Percentiles rank a stretch among this genome's conserved stretches.
phyloP scores from a whole-genome alignment of 2,797 vertebrate genomes.

The Xenops minutus region DNA sequence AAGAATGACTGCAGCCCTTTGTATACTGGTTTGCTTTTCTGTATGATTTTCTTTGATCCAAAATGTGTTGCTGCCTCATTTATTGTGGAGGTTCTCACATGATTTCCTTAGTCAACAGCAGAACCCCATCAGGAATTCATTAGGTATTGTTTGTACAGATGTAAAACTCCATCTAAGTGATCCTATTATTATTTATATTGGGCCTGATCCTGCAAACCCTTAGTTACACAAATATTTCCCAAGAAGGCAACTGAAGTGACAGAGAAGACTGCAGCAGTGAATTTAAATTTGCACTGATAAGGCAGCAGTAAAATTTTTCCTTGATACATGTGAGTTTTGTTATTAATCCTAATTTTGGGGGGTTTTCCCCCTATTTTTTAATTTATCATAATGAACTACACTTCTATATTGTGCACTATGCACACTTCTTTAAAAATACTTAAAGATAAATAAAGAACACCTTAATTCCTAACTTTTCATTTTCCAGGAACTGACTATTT shows the following conservation, averaged over 20 bases:
- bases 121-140: constrained; percentile 62
- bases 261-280: background rate
- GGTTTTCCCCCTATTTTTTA: rapidly evolving
- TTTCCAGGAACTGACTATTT: background rate
- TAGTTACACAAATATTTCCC: constrained; percentile 9
- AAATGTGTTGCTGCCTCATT: constrained; percentile 27
- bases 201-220: constrained; percentile 10
- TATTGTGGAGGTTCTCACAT: constrained; percentile 27
- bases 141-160: constrained; percentile 55
- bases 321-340: background rate
- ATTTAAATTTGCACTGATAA: background rate
- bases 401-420: background rate
- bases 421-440: background rate
- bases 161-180: constrained; percentile 48
- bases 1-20: constrained; percentile 14
- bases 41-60: constrained; percentile 41
- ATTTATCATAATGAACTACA: background rate
- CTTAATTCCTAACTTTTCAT: background rate
- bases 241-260: background rate
- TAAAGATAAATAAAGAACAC: background rate
- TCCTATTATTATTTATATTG: constrained; percentile 53
- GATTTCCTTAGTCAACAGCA: constrained; percentile 48
- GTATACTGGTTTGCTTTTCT: constrained; percentile 11
- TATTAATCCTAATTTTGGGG: background rate
- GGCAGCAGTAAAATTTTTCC: background rate